Percentiles rank a stretch among this genome's conserved stretches.
Evolutionary conservation across 2,888 invertebrate species (phyloP).

Genomic region (Syrista parreyssii): DNA sequence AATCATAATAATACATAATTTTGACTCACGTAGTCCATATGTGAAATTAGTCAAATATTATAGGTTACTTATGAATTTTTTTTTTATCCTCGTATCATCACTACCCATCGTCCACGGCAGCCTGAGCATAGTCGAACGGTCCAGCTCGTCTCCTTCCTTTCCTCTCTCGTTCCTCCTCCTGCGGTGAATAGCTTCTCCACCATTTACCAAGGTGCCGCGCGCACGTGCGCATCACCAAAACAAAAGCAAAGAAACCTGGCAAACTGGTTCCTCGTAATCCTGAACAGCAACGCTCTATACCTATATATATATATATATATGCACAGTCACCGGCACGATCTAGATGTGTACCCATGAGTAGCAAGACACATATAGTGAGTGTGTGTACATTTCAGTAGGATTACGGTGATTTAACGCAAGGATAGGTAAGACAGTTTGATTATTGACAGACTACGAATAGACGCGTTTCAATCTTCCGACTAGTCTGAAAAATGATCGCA

Average conservation of each 20-base stretch:
- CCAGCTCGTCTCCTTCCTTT: constrained; percentile 17
- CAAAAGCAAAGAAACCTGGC: constrained; percentile 5
- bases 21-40: neutral
- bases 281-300: neutral
- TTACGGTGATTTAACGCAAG: neutral
- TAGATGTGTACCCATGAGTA: neutral
- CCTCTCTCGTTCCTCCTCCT: constrained; percentile 23
- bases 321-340: neutral
- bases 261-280: constrained; percentile 5
- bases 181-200: constrained; percentile 22
- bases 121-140: constrained; percentile 7
- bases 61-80: neutral
- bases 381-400: neutral
- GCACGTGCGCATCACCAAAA: constrained; percentile 45
- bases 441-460: neutral
- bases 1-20: neutral
- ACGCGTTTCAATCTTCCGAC: neutral
- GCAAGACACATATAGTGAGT: neutral
- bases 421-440: neutral
- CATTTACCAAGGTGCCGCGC: constrained; percentile 51
- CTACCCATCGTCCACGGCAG: neutral
- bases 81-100: neutral
- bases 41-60: neutral
- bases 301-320: neutral
- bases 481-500: too few relatives aligned